Evolutionary conservation across 2,888 invertebrate genomes (phyloP).

Genomic region (Acanthosepion pharaonis): DNA sequence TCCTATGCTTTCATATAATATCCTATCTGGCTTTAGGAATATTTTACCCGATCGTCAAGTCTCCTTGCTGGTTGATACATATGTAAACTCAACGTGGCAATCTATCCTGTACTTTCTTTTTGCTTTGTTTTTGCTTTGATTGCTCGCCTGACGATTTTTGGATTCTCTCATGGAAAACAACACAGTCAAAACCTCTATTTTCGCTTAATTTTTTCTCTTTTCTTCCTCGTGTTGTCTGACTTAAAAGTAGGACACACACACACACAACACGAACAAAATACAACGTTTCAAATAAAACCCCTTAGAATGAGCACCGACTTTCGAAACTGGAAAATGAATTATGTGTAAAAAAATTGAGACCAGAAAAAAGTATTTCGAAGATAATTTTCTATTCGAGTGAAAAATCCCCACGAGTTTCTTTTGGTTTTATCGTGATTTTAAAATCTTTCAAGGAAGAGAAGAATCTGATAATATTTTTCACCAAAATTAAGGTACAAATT

Average conservation of each 20-base stretch:
- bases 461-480: neutral
- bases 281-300: neutral
- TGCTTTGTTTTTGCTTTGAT: neutral
- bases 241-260: neutral
- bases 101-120: neutral
- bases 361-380: neutral
- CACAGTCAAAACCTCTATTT: too few species aligned
- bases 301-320: neutral
- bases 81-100: neutral
- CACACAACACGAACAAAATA: neutral
- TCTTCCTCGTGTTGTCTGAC: neutral
- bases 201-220: neutral
- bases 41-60: too few species aligned
- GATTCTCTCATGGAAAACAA: neutral
- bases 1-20: too few species aligned
- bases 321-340: slow-evolving; percentile 17
- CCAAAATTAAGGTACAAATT: neutral
- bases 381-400: neutral
- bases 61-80: too few species aligned
- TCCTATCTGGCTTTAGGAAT: too few species aligned
- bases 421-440: neutral
- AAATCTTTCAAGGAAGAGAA: too few species aligned
- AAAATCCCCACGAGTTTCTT: neutral
- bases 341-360: neutral
- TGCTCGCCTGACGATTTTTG: neutral